Percentiles rank a stretch among this genome's conserved stretches.
These are phyloP conservation scores for Microctenopoma steveboyesi DNA, from an alignment of 2,797 vertebrate species.

Conservation along the genomic window DNA sequence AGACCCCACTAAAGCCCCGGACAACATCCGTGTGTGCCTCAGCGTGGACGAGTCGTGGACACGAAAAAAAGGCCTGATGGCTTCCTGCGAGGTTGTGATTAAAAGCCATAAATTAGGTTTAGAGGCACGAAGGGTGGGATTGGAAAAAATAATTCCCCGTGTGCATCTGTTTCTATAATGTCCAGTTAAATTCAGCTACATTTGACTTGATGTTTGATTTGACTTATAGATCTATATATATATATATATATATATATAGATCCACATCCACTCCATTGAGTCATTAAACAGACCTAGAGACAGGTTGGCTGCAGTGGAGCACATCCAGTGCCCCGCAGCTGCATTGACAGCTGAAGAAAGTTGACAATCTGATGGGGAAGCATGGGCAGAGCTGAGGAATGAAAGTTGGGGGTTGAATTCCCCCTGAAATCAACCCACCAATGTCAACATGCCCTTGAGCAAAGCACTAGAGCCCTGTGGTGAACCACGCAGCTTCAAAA, in stretches of 20 bases:
- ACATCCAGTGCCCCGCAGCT: constrained; percentile 2
- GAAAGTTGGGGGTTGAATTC: constrained; percentile 11
- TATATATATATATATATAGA: too few relatives aligned
- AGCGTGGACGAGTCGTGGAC: constrained; percentile 22
- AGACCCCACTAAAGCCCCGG: background rate
- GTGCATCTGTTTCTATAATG: constrained; percentile 12
- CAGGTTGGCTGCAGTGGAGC: constrained; percentile 3
- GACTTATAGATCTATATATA: too few relatives aligned
- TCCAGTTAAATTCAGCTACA: background rate
- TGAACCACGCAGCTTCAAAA: constrained; percentile 2
- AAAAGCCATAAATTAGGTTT: constrained; percentile 44
- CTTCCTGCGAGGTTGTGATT: constrained; percentile 58
- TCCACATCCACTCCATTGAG: background rate
- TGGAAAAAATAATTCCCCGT: constrained; percentile 9
- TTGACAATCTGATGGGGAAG: constrained; percentile 11
- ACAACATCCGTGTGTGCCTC: constrained; percentile 14
- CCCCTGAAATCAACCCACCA: background rate
- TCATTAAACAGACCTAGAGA: constrained; percentile 9
- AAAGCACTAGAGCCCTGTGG: background rate
- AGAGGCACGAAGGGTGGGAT: constrained; percentile 34
- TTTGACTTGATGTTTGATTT: background rate
- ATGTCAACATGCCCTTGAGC: constrained; percentile 24
- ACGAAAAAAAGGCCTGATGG: constrained; percentile 60
- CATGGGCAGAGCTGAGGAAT: background rate
- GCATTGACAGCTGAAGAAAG: constrained; percentile 31